These are phyloP conservation scores for Dynastes grantii DNA, from an alignment of 2,888 invertebrate genomes.

Conservation along the genomic window DNA sequence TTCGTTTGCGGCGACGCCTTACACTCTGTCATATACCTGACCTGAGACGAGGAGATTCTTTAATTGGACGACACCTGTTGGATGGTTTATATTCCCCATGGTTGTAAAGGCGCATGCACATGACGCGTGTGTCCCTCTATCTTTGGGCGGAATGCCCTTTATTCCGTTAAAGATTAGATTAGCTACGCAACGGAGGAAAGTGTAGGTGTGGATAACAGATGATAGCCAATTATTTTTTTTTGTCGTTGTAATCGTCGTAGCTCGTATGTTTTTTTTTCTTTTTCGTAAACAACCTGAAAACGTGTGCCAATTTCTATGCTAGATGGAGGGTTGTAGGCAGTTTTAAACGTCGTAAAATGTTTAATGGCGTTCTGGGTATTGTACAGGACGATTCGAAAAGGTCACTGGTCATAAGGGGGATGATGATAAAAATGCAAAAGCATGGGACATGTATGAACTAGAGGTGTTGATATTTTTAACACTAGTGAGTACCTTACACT, in stretches of 20 bases:
- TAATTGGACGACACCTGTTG: conserved; percentile 33
- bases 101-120: background rate
- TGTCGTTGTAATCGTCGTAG: background rate
- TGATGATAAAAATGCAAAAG: too few relatives aligned
- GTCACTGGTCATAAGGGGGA: too few relatives aligned
- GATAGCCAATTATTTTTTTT: conserved; percentile 19
- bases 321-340: background rate
- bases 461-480: background rate
- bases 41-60: conserved; percentile 15
- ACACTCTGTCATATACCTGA: conserved; percentile 17
- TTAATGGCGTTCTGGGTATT: background rate
- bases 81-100: background rate
- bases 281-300: conserved; percentile 1
- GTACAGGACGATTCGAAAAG: too few relatives aligned
- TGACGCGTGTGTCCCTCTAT: conserved; percentile 8
- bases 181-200: background rate
- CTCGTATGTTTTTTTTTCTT: background rate
- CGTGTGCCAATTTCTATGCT: background rate
- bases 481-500: too few relatives aligned
- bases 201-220: conserved; percentile 20
- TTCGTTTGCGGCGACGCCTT: conserved; percentile 3
- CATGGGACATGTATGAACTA: background rate
- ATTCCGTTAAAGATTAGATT: conserved; percentile 4
- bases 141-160: conserved; percentile 10
- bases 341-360: background rate